Evolutionary conservation across 2,797 vertebrate genomes (phyloP).

Genomic region (Scarus forsteni): DNA sequence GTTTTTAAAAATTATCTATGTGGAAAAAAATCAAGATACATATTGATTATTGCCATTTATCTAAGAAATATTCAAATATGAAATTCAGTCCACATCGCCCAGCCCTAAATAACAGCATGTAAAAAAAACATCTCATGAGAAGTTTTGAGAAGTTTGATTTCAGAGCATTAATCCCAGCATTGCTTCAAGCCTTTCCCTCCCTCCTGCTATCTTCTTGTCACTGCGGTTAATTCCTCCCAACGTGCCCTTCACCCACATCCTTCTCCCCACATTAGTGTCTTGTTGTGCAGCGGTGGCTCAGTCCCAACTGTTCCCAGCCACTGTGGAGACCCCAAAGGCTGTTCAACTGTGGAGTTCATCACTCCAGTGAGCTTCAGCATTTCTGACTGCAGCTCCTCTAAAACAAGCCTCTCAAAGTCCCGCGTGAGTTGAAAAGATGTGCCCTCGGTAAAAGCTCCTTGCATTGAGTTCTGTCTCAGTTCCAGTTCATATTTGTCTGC

Average conservation of each 20-base stretch:
- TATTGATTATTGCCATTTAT: no score
- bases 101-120: no score
- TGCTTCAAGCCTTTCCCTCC: constrained; percentile 25
- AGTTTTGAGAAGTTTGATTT: constrained; percentile 31
- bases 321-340: constrained; percentile 28
- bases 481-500: background rate
- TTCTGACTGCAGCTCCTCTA: constrained; percentile 25
- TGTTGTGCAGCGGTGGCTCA: constrained; percentile 6
- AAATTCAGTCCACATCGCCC: no score
- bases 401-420: constrained; percentile 28
- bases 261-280: constrained; percentile 63
- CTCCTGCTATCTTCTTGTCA: constrained; percentile 18
- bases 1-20: no score
- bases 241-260: constrained; percentile 55
- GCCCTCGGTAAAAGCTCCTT: constrained; percentile 2
- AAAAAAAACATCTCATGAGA: constrained; percentile 1
- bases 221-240: constrained; percentile 33
- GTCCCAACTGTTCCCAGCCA: constrained; percentile 35
- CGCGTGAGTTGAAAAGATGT: constrained; percentile 9
- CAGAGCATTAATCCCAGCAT: constrained; percentile 13
- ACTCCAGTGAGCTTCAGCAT: constrained; percentile 21
- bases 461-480: constrained; percentile 7
- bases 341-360: constrained; percentile 23
- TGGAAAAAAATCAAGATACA: no score
- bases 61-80: no score